phyloP scores from a whole-genome alignment of 2,113 vertebrate species.

The Podiceps cristatus region DNA sequence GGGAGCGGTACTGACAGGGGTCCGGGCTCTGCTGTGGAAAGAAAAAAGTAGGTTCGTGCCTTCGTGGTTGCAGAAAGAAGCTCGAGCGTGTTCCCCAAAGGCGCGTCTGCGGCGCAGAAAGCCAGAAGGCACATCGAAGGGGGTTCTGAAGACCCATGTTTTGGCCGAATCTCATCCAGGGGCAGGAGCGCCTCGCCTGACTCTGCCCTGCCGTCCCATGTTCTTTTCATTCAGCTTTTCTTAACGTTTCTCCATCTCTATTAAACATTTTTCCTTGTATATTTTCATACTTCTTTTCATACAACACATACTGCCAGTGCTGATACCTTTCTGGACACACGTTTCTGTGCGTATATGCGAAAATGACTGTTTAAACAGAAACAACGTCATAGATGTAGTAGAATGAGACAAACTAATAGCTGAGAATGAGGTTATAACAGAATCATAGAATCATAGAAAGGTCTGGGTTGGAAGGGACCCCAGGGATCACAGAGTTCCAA shows the following conservation, averaged over 20 bases:
- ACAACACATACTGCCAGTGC: no score
- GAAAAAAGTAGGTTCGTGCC: fast-evolving
- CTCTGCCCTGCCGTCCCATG: fast-evolving
- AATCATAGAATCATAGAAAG: no score
- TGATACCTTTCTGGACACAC: no score
- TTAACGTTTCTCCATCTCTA: fast-evolving
- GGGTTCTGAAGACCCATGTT: fast-evolving
- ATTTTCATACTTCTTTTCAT: neutral
- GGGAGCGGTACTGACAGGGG: fast-evolving
- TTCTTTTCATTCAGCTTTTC: neutral
- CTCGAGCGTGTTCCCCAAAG: fast-evolving
- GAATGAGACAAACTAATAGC: no score
- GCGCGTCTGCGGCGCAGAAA: neutral
- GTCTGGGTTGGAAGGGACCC: no score
- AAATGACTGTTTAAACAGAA: no score
- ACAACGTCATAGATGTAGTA: no score
- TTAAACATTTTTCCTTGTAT: neutral
- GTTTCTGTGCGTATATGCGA: no score
- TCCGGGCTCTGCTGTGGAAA: neutral
- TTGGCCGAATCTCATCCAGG: neutral
- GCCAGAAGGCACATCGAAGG: neutral
- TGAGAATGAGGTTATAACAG: no score
- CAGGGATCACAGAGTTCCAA: no score
- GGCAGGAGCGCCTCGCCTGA: fast-evolving
- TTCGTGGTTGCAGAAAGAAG: neutral